Conservation (phyloP, 2,113 vertebrate species). For the Varanus komodoensis region DNA sequence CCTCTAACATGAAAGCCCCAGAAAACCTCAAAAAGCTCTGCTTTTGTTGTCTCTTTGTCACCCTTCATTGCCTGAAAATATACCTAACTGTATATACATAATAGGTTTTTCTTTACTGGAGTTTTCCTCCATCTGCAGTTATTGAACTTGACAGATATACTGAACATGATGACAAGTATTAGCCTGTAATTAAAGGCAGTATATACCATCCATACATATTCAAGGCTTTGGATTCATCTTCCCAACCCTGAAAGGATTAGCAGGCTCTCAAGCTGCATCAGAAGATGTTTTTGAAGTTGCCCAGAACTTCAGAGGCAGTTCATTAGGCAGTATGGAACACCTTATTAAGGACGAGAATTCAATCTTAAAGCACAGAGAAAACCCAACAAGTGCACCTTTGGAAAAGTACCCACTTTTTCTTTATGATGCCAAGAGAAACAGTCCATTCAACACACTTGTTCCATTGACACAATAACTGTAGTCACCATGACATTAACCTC, state of each 20-base stretch:
- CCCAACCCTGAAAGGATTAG: background rate
- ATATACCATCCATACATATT: background rate
- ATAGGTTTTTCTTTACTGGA: too few species aligned
- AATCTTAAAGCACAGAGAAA: background rate
- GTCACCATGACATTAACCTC: background rate
- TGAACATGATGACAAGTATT: background rate
- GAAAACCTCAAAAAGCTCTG: too few species aligned
- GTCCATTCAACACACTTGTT: background rate
- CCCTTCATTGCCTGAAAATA: too few species aligned
- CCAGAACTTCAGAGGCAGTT: background rate
- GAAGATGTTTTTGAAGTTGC: background rate
- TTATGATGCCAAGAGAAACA: background rate
- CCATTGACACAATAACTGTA: too few species aligned
- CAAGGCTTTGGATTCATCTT: background rate
- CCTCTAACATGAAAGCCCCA: too few species aligned
- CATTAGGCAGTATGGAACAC: background rate
- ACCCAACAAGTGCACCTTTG: background rate
- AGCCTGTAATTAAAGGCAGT: background rate
- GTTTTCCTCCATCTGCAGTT: too few species aligned
- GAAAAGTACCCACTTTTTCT: background rate
- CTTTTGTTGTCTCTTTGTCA: too few species aligned
- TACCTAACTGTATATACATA: too few species aligned
- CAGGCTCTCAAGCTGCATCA: background rate
- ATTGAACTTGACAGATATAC: background rate
- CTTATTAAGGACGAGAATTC: background rate